Evolutionary conservation across 2,113 vertebrate species (phyloP).

Genomic region (Catharus fuscescens): DNA sequence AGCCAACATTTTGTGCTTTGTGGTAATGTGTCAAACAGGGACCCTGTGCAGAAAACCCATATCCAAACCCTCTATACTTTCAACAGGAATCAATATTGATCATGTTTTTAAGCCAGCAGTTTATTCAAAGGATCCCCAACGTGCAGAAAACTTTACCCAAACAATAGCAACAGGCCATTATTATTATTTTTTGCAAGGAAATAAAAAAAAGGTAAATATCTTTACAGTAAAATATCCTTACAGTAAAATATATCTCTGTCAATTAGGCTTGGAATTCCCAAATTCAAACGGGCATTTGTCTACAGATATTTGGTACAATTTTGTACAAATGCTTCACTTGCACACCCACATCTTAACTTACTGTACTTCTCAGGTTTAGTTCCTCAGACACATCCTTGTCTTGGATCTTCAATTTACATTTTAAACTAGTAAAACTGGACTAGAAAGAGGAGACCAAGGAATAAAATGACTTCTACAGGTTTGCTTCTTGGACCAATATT

Average conservation of each 20-base stretch:
- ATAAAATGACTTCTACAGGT: not conserved
- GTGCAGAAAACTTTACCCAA: not conserved
- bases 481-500: not conserved
- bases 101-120: not conserved
- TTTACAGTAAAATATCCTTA: not conserved
- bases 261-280: not conserved
- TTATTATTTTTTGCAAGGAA: not conserved
- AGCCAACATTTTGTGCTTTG: not conserved
- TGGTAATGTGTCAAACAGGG: rapidly evolving
- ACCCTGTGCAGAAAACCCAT: not conserved
- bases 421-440: not conserved
- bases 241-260: not conserved
- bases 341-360: not conserved
- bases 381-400: not conserved
- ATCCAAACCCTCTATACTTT: not conserved
- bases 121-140: not conserved
- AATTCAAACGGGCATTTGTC: not conserved
- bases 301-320: not conserved
- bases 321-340: not conserved
- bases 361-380: not conserved
- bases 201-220: not conserved
- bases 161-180: not conserved
- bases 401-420: not conserved
- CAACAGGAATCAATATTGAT: not conserved
- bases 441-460: not conserved